Conservation (phyloP, 2,113 vertebrate species). For the Solenodon paradoxus region DNA sequence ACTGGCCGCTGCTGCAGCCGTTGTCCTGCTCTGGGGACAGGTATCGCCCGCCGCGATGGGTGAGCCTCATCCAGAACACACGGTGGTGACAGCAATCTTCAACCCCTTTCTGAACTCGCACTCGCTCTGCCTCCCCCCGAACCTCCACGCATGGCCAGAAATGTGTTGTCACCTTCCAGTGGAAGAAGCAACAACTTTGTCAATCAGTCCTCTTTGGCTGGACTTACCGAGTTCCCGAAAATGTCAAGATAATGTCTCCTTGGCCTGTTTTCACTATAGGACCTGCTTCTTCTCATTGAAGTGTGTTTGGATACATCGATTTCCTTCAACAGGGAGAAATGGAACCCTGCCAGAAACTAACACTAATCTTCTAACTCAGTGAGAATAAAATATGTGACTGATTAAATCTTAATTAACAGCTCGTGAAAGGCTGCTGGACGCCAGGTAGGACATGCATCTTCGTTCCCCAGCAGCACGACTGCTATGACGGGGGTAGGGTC, state of each 20-base stretch:
- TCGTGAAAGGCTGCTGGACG: constrained; percentile 77
- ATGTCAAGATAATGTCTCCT: constrained; percentile 52
- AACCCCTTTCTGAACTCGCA: not conserved
- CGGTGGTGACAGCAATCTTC: not conserved
- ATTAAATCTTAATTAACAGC: constrained; percentile 83
- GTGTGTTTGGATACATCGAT: constrained; percentile 63
- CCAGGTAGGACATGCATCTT: constrained; percentile 70
- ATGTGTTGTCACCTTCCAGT: not conserved
- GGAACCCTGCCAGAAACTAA: constrained; percentile 73
- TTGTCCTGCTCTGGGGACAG: not conserved
- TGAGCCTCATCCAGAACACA: not conserved
- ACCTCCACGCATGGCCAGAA: not conserved
- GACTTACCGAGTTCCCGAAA: constrained; percentile 52
- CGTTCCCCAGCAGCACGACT: constrained; percentile 52
- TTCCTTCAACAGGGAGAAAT: constrained; percentile 62
- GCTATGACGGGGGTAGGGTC: constrained; percentile 3
- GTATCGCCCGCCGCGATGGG: too few species aligned
- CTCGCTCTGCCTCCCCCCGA: not conserved
- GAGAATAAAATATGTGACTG: constrained; percentile 79
- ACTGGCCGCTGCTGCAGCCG: too few species aligned
- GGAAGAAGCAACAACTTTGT: constrained; percentile 56
- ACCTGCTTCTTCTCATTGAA: constrained; percentile 48
- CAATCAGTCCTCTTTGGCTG: constrained; percentile 22
- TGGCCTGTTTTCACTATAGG: constrained; percentile 45
- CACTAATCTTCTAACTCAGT: constrained; percentile 74